phyloP scores from a whole-genome alignment of 2,113 vertebrate genomes.

The Hippopotamus amphibius region DNA sequence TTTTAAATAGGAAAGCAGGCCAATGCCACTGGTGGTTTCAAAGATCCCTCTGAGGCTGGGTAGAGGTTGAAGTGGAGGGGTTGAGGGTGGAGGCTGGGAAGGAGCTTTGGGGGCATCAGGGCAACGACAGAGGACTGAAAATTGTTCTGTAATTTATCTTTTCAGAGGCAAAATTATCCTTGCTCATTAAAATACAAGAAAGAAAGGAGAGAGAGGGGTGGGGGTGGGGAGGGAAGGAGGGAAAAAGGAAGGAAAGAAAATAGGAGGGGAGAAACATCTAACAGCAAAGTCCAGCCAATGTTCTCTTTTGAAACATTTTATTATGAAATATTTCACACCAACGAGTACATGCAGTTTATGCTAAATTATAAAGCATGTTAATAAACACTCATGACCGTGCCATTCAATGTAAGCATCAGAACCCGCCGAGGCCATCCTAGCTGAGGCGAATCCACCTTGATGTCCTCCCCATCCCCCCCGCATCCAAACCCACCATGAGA shows the following conservation, averaged over 20 bases:
- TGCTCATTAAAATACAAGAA: not conserved
- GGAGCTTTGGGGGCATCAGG: fast-evolving
- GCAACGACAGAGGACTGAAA: not conserved
- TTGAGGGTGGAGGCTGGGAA: not conserved
- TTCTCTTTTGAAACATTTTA: not conserved
- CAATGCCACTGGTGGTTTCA: not conserved
- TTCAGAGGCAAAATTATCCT: constrained; percentile 3
- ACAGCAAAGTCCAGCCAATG: not conserved
- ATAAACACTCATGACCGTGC: not conserved
- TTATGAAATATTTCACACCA: not conserved
- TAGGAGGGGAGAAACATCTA: not conserved
- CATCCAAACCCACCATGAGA: fast-evolving
- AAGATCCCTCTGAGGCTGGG: not conserved
- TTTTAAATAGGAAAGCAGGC: not conserved
- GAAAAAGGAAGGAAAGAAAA: not conserved
- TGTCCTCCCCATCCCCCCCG: fast-evolving
- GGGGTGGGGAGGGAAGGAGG: too few relatives aligned
- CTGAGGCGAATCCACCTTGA: too few relatives aligned
- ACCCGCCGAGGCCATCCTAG: fast-evolving
- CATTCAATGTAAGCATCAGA: not conserved
- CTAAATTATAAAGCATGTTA: not conserved
- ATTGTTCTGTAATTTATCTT: not conserved
- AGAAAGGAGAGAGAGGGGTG: not conserved
- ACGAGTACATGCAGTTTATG: not conserved
- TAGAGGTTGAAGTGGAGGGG: too few relatives aligned